Conservation (phyloP, 1,140 invertebrate species). For the Euura lappo region DNA sequence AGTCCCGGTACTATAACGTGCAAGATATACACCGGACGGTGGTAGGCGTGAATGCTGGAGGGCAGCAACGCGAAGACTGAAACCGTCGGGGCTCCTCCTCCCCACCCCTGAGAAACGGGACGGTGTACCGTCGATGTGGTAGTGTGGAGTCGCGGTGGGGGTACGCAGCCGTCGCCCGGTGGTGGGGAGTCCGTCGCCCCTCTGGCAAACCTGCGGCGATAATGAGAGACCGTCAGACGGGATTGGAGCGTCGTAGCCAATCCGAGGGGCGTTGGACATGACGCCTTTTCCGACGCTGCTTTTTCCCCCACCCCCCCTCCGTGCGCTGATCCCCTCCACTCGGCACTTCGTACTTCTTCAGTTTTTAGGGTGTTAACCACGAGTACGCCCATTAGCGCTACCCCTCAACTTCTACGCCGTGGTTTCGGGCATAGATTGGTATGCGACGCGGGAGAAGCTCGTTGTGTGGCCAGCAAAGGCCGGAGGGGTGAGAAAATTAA, state of each 20-base stretch:
- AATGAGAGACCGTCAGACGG: slow-evolving; percentile 3
- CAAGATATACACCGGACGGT: slow-evolving; percentile 38
- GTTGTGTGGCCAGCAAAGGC: background rate
- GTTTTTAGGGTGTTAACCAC: slow-evolving; percentile 56
- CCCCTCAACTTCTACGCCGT: slow-evolving; percentile 29
- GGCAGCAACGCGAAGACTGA: slow-evolving; percentile 58
- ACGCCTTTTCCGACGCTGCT: slow-evolving; percentile 15
- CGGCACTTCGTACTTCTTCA: slow-evolving; percentile 10
- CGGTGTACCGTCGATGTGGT: background rate
- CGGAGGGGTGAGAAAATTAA: slow-evolving; percentile 2
- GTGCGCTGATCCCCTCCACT: slow-evolving; percentile 12
- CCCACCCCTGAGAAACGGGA: slow-evolving; percentile 43
- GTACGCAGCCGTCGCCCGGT: background rate
- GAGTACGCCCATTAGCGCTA: slow-evolving; percentile 61
- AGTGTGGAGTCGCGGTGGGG: slow-evolving; percentile 14
- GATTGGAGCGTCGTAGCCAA: slow-evolving; percentile 13
- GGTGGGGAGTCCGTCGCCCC: slow-evolving; percentile 24
- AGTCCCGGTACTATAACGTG: slow-evolving; percentile 37
- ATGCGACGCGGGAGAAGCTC: background rate
- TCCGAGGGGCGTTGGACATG: slow-evolving; percentile 4
- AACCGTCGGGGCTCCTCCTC: slow-evolving; percentile 47
- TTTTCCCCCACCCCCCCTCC: slow-evolving; percentile 17
- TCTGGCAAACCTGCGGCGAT: slow-evolving; percentile 11
- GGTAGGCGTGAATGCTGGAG: slow-evolving; percentile 61
- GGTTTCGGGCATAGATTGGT: background rate